phyloP scores from a whole-genome alignment of 2,888 invertebrate genomes.

The Artemia sp. region DNA sequence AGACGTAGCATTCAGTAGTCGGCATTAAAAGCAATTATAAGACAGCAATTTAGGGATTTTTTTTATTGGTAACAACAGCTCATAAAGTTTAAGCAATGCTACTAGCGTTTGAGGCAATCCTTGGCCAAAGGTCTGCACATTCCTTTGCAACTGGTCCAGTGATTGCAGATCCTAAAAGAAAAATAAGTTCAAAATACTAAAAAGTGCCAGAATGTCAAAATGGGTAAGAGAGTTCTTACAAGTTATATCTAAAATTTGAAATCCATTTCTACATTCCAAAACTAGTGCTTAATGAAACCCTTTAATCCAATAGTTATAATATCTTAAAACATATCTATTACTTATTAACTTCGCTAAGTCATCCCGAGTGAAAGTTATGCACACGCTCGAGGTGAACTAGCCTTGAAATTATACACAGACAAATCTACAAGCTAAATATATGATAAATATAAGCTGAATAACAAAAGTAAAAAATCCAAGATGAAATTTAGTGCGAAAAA shows the following conservation, averaged over 20 bases:
- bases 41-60: slow-evolving; percentile 5
- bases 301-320: not conserved
- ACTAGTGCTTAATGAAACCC: not conserved
- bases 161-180: slow-evolving; percentile 64
- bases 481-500: too few relatives aligned
- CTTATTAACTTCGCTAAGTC: too few relatives aligned
- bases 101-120: slow-evolving; percentile 97
- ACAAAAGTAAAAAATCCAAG: too few relatives aligned
- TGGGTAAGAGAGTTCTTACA: too few relatives aligned
- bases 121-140: slow-evolving; percentile 99
- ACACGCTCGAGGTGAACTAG: too few relatives aligned
- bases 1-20: too few relatives aligned
- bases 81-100: slow-evolving; percentile 65
- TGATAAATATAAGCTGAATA: too few relatives aligned
- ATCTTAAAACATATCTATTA: not conserved
- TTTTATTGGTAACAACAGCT: slow-evolving; percentile 20
- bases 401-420: too few relatives aligned
- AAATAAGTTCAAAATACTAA: not conserved
- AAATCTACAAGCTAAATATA: too few relatives aligned
- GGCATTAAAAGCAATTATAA: not conserved
- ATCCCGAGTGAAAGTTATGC: too few relatives aligned
- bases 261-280: not conserved
- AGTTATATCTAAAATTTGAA: not conserved
- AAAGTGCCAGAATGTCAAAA: too few relatives aligned
- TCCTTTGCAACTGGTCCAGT: slow-evolving; percentile 99